Percentiles rank a stretch among this genome's conserved stretches.
phyloP scores from a whole-genome alignment of 1,140 invertebrate genomes.

The Drosophila varians region DNA sequence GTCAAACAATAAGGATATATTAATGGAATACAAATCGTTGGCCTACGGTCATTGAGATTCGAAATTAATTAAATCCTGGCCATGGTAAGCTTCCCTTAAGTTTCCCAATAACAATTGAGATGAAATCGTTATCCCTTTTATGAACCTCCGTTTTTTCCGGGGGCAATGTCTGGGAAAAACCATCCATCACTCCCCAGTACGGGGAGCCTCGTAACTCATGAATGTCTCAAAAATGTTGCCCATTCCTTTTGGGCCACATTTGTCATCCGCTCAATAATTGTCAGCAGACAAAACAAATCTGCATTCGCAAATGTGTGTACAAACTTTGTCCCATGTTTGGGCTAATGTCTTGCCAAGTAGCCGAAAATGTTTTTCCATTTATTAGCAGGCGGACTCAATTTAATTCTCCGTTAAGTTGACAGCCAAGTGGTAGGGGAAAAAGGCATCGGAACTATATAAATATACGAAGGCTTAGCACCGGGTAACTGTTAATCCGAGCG shows the following conservation, averaged over 20 bases:
- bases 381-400: conserved; percentile 75
- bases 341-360: conserved; percentile 59
- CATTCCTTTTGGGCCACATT: conserved; percentile 37
- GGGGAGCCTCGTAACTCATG: not conserved
- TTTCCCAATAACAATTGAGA: not conserved
- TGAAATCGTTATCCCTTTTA: not conserved
- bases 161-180: conserved; percentile 5
- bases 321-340: conserved; percentile 29
- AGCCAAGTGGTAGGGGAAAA: conserved; percentile 11
- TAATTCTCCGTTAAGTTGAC: conserved; percentile 74
- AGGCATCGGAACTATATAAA: conserved; percentile 73
- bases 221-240: conserved; percentile 17
- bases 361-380: conserved; percentile 72
- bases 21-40: not conserved
- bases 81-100: not conserved
- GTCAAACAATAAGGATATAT: conserved; percentile 1
- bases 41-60: not conserved
- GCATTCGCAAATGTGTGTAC: conserved; percentile 24
- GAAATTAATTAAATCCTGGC: not conserved
- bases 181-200: conserved; percentile 23
- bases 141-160: conserved; percentile 5
- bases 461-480: conserved; percentile 72
- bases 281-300: conserved; percentile 48
- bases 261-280: conserved; percentile 78
- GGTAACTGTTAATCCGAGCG: conserved; percentile 60